Conservation (phyloP, 2,888 invertebrate genomes). For the Lampropteryx suffumata region DNA sequence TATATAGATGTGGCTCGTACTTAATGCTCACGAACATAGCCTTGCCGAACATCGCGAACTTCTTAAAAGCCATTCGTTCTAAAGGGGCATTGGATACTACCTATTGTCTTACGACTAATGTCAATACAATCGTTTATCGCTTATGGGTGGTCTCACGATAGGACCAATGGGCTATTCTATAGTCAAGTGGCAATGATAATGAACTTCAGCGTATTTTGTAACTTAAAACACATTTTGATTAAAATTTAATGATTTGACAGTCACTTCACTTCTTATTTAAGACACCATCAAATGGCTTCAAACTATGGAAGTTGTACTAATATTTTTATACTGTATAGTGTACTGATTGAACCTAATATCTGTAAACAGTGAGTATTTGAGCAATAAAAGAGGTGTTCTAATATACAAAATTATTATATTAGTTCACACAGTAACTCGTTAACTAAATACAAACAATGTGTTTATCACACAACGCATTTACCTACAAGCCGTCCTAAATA, state of each 20-base stretch:
- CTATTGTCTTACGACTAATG: slow-evolving; percentile 53
- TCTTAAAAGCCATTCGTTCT: slow-evolving; percentile 44
- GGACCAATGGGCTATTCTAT: too few relatives aligned
- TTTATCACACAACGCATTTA: slow-evolving; percentile 16
- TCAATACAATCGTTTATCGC: slow-evolving; percentile 46
- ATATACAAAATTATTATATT: background rate
- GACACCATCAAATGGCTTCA: too few relatives aligned
- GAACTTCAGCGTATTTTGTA: too few relatives aligned
- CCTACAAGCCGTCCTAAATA: slow-evolving; percentile 45
- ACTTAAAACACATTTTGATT: too few relatives aligned
- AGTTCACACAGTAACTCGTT: slow-evolving; percentile 11
- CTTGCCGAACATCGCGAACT: slow-evolving; percentile 34
- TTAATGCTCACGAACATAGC: slow-evolving; percentile 11
- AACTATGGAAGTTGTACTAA: too few relatives aligned
- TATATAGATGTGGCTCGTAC: background rate
- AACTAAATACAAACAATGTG: slow-evolving; percentile 11
- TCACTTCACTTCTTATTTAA: too few relatives aligned
- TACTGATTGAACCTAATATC: too few relatives aligned
- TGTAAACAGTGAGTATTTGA: too few relatives aligned
- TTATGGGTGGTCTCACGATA: slow-evolving; percentile 38
- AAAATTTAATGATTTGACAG: too few relatives aligned
- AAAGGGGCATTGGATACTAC: slow-evolving; percentile 41
- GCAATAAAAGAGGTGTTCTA: too few relatives aligned
- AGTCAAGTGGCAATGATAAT: too few relatives aligned
- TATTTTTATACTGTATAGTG: too few relatives aligned